Evolutionary conservation across 1,140 invertebrate genomes (phyloP), one percentile per base, ranked within the genome.

Genomic region (Galendromus occidentalis): DNA sequence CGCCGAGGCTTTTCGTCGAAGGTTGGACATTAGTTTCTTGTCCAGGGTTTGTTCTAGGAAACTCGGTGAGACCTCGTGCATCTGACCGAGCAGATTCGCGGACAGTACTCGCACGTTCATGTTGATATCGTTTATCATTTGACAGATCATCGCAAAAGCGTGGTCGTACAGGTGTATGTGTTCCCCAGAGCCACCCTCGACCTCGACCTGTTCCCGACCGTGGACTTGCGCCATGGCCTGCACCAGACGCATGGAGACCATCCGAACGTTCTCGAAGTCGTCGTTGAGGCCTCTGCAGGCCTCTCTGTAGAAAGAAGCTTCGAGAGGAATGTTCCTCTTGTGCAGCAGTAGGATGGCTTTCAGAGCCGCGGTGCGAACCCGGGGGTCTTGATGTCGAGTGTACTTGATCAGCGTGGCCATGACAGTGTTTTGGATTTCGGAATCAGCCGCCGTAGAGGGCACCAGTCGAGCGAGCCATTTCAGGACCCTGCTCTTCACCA

Each of bases 21-120:
- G 88, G 77, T 91, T 92, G 68, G 84, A 94, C 86, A 98, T 98
- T n/a, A 98, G 79, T 73, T 97, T 96, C 76, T 99, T 98, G 73
- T 98, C 94, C 1, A 98, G 75, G 0, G 95, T 98, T 78, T 97
- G 95, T 71, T 92, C 84, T 39, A 98, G 79, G 75, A 95, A 96
- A 66, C 84, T 82, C 47, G 85, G 82, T 65, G 89, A 90, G 4
- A 98, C 92, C 64, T 82, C 81, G 66, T 84, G 84, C 80, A 97
- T 88, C 33, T 83, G 82, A 9, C 94, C 94, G 42, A 95, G 77
- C 65, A 80, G 68, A 65, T 69, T 69, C 0, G 77, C 76, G 17
- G 80, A 76, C 66, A 80, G 74, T 1, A 84, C 85, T 69, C 90
- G 80, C 9, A 92, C 88, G 66, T 83, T 81, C 74, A 88, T 84